Conservation (phyloP, 2,113 vertebrate species). For the Phalacrocorax brasilianus region DNA sequence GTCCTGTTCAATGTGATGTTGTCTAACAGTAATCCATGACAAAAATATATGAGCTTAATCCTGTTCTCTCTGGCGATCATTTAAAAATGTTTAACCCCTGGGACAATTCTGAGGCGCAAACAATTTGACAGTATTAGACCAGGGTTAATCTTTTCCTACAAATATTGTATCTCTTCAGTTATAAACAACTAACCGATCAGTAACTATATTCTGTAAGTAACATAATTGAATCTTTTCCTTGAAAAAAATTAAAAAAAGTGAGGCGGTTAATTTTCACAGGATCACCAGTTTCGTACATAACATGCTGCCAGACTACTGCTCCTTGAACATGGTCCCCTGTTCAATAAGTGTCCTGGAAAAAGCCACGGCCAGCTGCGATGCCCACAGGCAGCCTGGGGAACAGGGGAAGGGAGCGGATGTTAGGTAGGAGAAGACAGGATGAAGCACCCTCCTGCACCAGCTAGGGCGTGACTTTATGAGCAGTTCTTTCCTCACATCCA, state of each 20-base stretch:
- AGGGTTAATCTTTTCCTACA: background rate
- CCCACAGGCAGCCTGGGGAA: background rate
- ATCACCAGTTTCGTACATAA: background rate
- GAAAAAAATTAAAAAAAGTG: background rate
- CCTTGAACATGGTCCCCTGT: background rate
- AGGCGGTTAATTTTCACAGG: background rate
- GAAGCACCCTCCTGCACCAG: background rate
- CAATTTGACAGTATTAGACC: background rate
- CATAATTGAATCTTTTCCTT: background rate
- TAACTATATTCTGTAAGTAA: background rate
- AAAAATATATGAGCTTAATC: slow-evolving; percentile 37
- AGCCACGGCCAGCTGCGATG: background rate
- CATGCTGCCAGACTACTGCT: background rate
- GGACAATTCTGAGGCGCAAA: background rate
- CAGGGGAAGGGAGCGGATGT: accelerated
- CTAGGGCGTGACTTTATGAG: background rate
- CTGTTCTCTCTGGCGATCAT: background rate
- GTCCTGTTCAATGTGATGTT: background rate
- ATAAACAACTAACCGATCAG: background rate
- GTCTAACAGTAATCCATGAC: slow-evolving; percentile 23
- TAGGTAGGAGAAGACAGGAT: accelerated
- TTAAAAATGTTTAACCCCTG: background rate
- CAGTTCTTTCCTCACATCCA: background rate
- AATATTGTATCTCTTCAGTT: background rate
- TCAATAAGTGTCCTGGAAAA: background rate